These are phyloP conservation scores for Aegithalos caudatus DNA, from an alignment of 2,113 vertebrate species.

Conservation along the genomic window DNA sequence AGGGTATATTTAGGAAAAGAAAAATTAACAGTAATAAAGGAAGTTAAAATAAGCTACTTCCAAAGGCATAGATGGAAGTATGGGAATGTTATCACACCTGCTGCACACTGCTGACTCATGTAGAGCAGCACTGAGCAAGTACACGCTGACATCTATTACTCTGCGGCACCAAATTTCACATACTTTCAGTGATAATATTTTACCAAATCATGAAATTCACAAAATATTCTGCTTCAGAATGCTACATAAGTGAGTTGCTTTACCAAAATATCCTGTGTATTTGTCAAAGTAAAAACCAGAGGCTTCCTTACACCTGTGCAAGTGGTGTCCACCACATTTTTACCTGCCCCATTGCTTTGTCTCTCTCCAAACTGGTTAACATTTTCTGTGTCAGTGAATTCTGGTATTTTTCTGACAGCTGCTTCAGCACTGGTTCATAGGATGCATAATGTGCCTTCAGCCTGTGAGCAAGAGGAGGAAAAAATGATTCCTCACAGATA, in stretches of 20 bases:
- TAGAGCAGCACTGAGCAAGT: not conserved
- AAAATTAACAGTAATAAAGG: not conserved
- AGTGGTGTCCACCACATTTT: not conserved
- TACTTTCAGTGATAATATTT: not conserved
- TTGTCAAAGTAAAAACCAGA: not conserved
- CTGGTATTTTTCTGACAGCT: constrained; percentile 84
- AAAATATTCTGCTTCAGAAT: not conserved
- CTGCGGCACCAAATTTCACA: not conserved
- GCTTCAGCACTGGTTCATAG: constrained; percentile 77
- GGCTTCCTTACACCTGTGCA: not conserved
- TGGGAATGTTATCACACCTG: not conserved
- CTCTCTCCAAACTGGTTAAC: constrained; percentile 79
- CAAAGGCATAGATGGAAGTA: not conserved
- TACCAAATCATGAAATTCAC: not conserved
- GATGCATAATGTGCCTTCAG: constrained; percentile 82
- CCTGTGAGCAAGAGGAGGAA: constrained; percentile 54
- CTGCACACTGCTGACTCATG: not conserved
- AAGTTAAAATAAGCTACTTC: not conserved
- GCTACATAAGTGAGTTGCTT: not conserved
- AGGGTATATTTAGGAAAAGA: not conserved
- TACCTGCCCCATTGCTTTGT: constrained; percentile 77
- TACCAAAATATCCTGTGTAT: not conserved
- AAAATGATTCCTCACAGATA: not conserved
- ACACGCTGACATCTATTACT: not conserved
- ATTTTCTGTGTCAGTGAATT: constrained; percentile 79